Conservation (phyloP, 2,113 vertebrate species). For the Pimephales promelas region DNA sequence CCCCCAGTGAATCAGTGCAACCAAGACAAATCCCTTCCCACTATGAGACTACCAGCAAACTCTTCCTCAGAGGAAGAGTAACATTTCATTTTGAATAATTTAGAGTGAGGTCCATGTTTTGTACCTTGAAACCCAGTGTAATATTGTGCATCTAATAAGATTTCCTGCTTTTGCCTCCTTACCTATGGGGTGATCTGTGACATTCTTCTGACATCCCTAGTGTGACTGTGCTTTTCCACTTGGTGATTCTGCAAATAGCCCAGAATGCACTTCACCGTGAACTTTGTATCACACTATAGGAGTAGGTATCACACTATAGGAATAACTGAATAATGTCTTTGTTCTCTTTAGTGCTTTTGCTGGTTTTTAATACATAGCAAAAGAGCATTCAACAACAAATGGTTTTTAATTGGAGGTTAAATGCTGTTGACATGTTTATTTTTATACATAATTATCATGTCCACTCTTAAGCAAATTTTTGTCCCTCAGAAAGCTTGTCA, state of each 20-base stretch:
- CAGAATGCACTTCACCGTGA: slow-evolving; percentile 11
- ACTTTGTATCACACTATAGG: slow-evolving; percentile 14
- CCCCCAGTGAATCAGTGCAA: neutral
- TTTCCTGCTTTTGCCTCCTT: neutral
- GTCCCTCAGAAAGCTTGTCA: neutral
- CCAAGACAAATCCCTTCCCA: neutral
- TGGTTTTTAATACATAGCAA: neutral
- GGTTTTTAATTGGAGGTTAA: neutral
- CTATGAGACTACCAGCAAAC: neutral
- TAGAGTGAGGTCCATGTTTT: slow-evolving; percentile 53
- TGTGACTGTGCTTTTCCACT: neutral
- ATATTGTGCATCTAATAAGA: slow-evolving; percentile 33
- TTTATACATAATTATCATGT: slow-evolving; percentile 6
- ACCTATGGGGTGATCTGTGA: slow-evolving; percentile 7
- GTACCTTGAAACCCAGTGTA: neutral
- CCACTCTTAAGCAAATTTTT: neutral
- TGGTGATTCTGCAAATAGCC: slow-evolving; percentile 16
- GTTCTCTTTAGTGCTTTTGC: neutral
- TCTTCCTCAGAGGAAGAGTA: slow-evolving; percentile 19
- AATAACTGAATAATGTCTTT: neutral
- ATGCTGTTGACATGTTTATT: neutral
- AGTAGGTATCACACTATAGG: no score
- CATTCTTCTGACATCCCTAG: neutral
- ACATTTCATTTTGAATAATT: slow-evolving; percentile 72
- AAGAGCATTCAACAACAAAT: neutral